Evolutionary conservation across 1,140 invertebrate genomes (phyloP).

Genomic region (Pantala flavescens): DNA sequence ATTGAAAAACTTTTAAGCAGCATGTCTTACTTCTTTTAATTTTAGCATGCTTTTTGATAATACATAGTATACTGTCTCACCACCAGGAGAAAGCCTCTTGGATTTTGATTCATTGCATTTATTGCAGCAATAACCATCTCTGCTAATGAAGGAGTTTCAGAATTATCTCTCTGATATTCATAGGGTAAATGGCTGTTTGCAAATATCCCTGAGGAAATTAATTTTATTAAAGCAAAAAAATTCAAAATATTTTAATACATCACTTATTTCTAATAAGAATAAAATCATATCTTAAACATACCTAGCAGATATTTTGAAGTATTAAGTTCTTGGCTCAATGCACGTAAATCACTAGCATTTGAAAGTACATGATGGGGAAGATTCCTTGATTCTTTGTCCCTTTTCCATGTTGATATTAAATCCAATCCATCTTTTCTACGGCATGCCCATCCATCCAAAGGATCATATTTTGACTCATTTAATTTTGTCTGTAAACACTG

Average conservation of each 20-base stretch:
- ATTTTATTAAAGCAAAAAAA: no score
- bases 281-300: background rate
- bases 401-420: background rate
- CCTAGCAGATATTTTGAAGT: background rate
- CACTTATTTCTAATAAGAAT: no score
- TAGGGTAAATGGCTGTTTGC: background rate
- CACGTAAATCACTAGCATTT: background rate
- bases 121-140: background rate
- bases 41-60: no score
- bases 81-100: background rate
- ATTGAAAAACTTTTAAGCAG: no score
- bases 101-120: background rate
- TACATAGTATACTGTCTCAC: no score
- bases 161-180: background rate
- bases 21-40: no score
- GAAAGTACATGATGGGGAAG: background rate
- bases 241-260: no score
- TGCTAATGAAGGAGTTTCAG: background rate
- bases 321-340: background rate
- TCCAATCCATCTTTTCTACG: background rate
- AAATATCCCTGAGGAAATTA: background rate
- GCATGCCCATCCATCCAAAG: background rate
- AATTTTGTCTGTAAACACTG: background rate
- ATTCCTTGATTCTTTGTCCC: background rate
- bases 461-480: background rate